Base-by-base conservation (phyloP, 2,888 invertebrate genomes). In the Cenopis cana region DNA sequence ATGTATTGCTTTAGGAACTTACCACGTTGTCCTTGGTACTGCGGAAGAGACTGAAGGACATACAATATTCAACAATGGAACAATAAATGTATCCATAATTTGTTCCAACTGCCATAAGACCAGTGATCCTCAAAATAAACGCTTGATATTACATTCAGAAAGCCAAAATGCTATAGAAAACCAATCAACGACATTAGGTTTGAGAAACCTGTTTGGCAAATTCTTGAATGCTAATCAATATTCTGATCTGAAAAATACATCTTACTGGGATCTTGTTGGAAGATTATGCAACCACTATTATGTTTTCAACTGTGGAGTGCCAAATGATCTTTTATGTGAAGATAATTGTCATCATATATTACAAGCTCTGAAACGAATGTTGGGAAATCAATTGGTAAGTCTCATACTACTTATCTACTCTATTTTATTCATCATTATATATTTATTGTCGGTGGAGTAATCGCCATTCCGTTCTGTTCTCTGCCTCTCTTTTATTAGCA, bases 161-260 rank as follows among this genome's bases (percentile, higher is more conserved):
- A 81, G 74, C 69, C 82, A 81, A 69, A 72, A 74, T 54, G 73
- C 77, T 2, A 78, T 77, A 36, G 84, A 78, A 64, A 85, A 84
- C 74, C 78, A 79, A 41, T 76, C 86, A 4, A 86, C 81, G 20
- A 73, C 79, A n/a, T 80, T 74, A 74, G 86, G 85, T 2, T 71
- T 89, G 1, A 86, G 78, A 73, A 84, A 74, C 68, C 76, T 93
- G 64, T 85, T 91, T 75, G 79, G 81, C 1, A 92, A 89, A 76
- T 93, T 93, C 77, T 78, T 93, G 62, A 90, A 91, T 77, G 76
- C 76, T 68, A 89, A 85, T 38, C 82, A 87, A 17, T 91, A 91
- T 78, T 38, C 72, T 12, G 80, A 88, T 69, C 64, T 89, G 56
- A 82, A 82, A 56, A 77, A 80, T 11, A 81, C 75, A 75, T 83